A percentile compares a stretch with the other conserved stretches of the same genome.
phyloP scores from a whole-genome alignment of 1,140 invertebrate species.

The Camponotus vicinus region DNA sequence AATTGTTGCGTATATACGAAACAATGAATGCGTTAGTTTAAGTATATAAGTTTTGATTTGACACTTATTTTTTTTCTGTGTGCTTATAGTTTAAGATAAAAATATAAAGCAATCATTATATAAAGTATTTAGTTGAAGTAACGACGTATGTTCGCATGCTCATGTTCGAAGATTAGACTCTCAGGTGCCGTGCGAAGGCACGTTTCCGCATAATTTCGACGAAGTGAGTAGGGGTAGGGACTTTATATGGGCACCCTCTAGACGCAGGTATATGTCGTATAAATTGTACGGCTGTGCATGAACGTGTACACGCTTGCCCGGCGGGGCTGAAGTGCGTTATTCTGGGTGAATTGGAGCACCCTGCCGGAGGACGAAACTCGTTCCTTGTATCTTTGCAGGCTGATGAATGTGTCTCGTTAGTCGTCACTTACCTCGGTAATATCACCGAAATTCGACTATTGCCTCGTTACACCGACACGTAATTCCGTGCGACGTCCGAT shows the following conservation, averaged over 20 bases:
- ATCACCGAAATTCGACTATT: slow-evolving; percentile 75
- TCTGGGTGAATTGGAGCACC: slow-evolving; percentile 73
- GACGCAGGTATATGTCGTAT: slow-evolving; percentile 63
- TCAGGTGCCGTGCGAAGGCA: slow-evolving; percentile 48
- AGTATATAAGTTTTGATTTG: too few relatives aligned
- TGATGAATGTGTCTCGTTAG: slow-evolving; percentile 79
- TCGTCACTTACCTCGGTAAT: slow-evolving; percentile 74
- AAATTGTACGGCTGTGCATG: slow-evolving; percentile 65
- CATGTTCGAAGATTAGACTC: slow-evolving; percentile 53
- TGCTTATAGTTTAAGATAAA: background rate
- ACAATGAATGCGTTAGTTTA: too few relatives aligned
- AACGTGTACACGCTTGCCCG: slow-evolving; percentile 54
- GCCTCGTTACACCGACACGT: slow-evolving; percentile 63
- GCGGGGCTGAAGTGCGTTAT: slow-evolving; percentile 69
- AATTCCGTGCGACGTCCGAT: slow-evolving; percentile 43
- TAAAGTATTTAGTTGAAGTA: slow-evolving; percentile 18
- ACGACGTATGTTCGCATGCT: slow-evolving; percentile 6
- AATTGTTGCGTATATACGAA: too few relatives aligned
- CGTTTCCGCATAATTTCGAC: slow-evolving; percentile 60
- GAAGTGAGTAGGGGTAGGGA: slow-evolving; percentile 31
- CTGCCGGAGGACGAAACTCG: slow-evolving; percentile 68
- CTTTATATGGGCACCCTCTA: slow-evolving; percentile 58
- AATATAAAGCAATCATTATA: background rate
- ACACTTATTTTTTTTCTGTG: too few relatives aligned
- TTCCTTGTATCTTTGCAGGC: slow-evolving; percentile 73